phyloP scores from a whole-genome alignment of 2,888 invertebrate genomes.

The Tetragnatha montana region DNA sequence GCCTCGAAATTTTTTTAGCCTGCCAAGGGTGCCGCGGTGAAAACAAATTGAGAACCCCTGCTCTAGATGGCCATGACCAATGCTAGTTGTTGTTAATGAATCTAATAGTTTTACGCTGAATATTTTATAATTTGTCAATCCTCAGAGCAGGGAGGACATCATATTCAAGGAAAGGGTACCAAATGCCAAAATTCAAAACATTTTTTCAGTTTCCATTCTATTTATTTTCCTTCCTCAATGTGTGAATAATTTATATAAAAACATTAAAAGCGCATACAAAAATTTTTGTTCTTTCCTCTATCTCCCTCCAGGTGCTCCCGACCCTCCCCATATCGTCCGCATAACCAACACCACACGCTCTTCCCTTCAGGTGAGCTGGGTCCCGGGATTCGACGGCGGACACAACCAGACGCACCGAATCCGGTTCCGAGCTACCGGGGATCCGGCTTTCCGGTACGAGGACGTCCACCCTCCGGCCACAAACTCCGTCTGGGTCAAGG shows the following conservation, averaged over 20 bases:
- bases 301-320: constrained; percentile 75
- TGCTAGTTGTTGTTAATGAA: no score
- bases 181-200: no score
- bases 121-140: no score
- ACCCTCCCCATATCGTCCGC: constrained; percentile 76
- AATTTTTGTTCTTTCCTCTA: not conserved
- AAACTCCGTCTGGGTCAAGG: constrained; percentile 82
- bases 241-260: not conserved
- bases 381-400: constrained; percentile 96
- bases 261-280: not conserved
- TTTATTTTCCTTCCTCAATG: not conserved
- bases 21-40: no score
- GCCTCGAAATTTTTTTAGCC: no score
- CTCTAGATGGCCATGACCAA: no score
- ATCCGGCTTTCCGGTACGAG: constrained; percentile 79
- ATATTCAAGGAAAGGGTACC: no score
- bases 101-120: no score
- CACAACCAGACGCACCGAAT: constrained; percentile 87
- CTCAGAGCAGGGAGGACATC: no score
- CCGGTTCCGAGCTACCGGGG: constrained; percentile 80
- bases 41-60: no score
- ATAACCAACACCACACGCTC: constrained; percentile 92
- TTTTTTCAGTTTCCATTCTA: no score
- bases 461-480: constrained; percentile 84
- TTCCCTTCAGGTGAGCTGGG: constrained; percentile 88